These are phyloP conservation scores for Hirundichthys speculiger DNA, from an alignment of 2,113 vertebrate species.

Conservation along the genomic window DNA sequence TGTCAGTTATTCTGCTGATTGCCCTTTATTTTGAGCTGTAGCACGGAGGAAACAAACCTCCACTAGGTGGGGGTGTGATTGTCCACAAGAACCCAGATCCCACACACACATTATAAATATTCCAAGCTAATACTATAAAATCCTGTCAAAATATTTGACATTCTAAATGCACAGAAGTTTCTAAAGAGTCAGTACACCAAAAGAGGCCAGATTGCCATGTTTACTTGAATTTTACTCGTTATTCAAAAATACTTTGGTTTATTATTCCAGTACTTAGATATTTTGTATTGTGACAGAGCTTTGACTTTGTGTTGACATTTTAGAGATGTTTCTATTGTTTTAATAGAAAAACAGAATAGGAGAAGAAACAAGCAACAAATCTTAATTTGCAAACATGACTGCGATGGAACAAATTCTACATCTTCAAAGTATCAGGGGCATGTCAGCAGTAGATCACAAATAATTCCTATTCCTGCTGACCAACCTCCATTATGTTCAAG, in stretches of 20 bases:
- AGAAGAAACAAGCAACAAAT: constrained; percentile 35
- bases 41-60: constrained; percentile 24
- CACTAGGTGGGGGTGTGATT: constrained; percentile 62
- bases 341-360: not conserved
- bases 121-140: constrained; percentile 54
- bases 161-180: constrained; percentile 55
- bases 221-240: constrained; percentile 52
- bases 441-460: not conserved
- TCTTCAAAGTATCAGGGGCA: not conserved
- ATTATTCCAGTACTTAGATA: constrained; percentile 59
- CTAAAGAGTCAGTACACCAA: constrained; percentile 56
- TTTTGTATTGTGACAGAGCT: constrained; percentile 51
- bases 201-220: constrained; percentile 61
- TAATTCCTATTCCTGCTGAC: not conserved
- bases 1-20: not conserved
- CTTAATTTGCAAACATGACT: constrained; percentile 30
- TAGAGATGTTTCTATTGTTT: constrained; percentile 32
- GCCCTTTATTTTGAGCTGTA: not conserved
- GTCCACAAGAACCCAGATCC: constrained; percentile 38
- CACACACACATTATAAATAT: constrained; percentile 50
- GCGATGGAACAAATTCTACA: constrained; percentile 10
- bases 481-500: not conserved
- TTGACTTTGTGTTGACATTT: constrained; percentile 49
- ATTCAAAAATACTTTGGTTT: constrained; percentile 65
- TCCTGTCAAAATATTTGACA: constrained; percentile 59